phyloP scores from a whole-genome alignment of 2,797 vertebrate genomes.

The Coregonus suidteri region DNA sequence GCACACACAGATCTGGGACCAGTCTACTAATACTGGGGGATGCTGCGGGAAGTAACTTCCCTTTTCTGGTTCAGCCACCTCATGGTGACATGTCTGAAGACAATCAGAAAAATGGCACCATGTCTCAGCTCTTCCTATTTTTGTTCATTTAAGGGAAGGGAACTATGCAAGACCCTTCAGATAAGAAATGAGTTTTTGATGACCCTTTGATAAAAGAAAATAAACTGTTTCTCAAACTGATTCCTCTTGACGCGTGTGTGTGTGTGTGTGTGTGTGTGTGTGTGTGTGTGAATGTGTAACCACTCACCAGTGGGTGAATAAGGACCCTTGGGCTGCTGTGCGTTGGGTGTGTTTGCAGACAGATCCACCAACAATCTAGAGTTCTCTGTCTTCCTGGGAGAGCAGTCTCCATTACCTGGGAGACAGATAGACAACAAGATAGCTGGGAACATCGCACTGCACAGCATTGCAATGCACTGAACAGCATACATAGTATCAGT shows the following conservation, averaged over 20 bases:
- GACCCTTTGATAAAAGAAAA: background rate
- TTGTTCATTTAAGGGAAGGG: slow-evolving; percentile 3
- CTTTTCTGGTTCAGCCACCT: slow-evolving; percentile 31
- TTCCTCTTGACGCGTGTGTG: background rate
- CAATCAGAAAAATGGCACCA: slow-evolving; percentile 25
- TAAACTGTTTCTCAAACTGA: background rate
- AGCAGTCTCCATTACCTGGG: slow-evolving; percentile 91
- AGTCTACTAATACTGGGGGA: slow-evolving; percentile 2
- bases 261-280: background rate
- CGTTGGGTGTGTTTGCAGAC: slow-evolving; percentile 89
- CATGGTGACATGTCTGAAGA: background rate
- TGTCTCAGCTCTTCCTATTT: slow-evolving; percentile 37
- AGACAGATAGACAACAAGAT: slow-evolving; percentile 69
- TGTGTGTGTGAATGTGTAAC: slow-evolving; percentile 22
- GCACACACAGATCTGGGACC: background rate
- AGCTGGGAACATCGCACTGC: slow-evolving; percentile 43
- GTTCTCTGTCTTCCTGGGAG: slow-evolving; percentile 88
- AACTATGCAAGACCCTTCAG: slow-evolving; percentile 1
- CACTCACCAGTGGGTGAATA: slow-evolving; percentile 75
- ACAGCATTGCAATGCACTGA: slow-evolving; percentile 29
- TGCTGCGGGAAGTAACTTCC: slow-evolving; percentile 45
- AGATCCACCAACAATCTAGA: slow-evolving; percentile 88
- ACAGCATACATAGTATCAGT: slow-evolving; percentile 6
- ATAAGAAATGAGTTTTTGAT: background rate
- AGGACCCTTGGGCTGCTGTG: slow-evolving; percentile 86